These are phyloP conservation scores for Rhadina sibilatrix DNA, from an alignment of 2,113 vertebrate genomes.

Conservation along the genomic window DNA sequence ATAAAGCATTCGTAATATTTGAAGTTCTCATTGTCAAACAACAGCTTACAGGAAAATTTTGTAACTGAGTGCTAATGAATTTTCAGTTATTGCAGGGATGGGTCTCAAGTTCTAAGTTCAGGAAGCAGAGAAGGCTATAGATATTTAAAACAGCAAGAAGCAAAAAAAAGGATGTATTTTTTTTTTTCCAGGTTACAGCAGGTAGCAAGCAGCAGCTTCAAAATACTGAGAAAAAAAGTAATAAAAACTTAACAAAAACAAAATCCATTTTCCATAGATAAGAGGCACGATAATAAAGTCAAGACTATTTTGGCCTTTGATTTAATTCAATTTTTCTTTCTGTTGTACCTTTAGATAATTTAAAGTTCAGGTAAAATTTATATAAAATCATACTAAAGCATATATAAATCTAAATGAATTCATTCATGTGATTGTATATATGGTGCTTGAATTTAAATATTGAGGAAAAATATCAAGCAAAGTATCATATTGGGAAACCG, in stretches of 20 bases:
- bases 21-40: not conserved
- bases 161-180: not conserved
- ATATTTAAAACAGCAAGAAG: not conserved
- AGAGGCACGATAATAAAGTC: not conserved
- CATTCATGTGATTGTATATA: not conserved
- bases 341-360: not conserved
- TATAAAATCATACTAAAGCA: not conserved
- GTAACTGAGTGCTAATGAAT: not conserved
- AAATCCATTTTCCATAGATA: not conserved
- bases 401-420: not conserved
- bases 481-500: not conserved
- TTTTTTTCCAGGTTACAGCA: not conserved
- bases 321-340: not conserved
- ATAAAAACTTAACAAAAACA: not conserved
- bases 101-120: not conserved
- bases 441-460: not conserved
- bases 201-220: not conserved
- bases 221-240: not conserved
- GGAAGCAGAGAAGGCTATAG: not conserved
- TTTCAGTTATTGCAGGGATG: not conserved
- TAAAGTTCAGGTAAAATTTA: not conserved
- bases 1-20: not conserved
- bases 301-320: not conserved
- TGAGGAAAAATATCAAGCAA: not conserved
- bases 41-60: not conserved